Evolutionary conservation across 1,140 invertebrate genomes (phyloP).

Genomic region (Drosophila azteca): DNA sequence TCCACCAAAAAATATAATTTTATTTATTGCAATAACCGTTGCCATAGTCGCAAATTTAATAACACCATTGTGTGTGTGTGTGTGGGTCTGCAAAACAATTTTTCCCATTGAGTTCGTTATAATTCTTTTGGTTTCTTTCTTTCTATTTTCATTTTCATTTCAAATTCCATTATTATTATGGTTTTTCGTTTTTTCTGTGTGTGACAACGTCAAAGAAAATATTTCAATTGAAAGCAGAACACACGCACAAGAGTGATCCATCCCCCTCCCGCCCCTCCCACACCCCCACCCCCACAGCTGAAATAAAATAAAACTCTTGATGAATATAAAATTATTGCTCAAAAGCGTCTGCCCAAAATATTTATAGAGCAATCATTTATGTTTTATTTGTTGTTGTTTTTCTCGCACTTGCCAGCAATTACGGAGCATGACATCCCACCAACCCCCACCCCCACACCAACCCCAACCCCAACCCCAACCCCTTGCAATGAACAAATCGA

Average conservation of each 20-base stretch:
- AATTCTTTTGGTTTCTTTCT: constrained; percentile 25
- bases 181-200: background rate
- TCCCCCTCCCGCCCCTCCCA: too few relatives aligned
- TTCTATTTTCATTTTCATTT: too few relatives aligned
- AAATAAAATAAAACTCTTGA: constrained; percentile 13
- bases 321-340: constrained; percentile 22
- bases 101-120: constrained; percentile 7
- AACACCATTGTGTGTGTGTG: too few relatives aligned
- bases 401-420: constrained; percentile 34
- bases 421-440: background rate
- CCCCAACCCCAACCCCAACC: too few relatives aligned
- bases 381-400: constrained; percentile 30
- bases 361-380: constrained; percentile 50
- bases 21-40: too few relatives aligned
- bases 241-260: background rate
- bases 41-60: too few relatives aligned
- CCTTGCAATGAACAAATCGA: background rate
- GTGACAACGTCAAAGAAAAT: constrained; percentile 53
- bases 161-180: background rate
- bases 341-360: constrained; percentile 51
- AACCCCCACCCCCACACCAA: too few relatives aligned
- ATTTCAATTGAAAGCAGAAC: constrained; percentile 57
- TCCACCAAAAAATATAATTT: too few relatives aligned
- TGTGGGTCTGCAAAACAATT: too few relatives aligned
- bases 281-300: too few relatives aligned